These are phyloP conservation scores for Watsonalla cultraria DNA, from an alignment of 2,888 invertebrate genomes.

Conservation along the genomic window DNA sequence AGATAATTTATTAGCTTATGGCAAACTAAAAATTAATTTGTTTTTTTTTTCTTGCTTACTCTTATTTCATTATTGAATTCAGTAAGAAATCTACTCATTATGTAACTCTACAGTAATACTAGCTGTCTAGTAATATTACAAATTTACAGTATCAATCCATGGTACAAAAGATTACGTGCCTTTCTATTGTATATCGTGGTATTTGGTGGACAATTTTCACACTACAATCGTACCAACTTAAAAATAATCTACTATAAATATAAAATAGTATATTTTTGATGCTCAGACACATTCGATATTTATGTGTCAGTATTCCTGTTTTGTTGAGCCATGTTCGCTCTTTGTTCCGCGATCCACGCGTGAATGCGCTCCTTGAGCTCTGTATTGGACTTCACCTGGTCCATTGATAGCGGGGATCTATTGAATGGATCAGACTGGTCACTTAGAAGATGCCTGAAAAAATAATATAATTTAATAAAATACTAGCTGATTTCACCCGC, in stretches of 20 bases:
- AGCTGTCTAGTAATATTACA: conserved; percentile 18
- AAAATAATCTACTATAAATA: conserved; percentile 1
- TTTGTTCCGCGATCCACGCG: conserved; percentile 86
- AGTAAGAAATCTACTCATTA: conserved; percentile 25
- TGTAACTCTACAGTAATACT: conserved; percentile 15
- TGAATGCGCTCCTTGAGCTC: conserved; percentile 88
- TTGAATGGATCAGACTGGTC: conserved; percentile 98
- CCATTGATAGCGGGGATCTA: conserved; percentile 94
- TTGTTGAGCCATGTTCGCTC: conserved; percentile 46
- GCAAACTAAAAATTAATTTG: not conserved
- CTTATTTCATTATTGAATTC: not conserved
- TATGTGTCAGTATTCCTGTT: conserved; percentile 25
- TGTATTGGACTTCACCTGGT: conserved; percentile 89
- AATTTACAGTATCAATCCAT: not conserved
- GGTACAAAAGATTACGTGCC: not conserved
- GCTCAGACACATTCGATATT: conserved; percentile 4
- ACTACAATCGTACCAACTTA: conserved; percentile 4
- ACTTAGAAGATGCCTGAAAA: conserved; percentile 87
- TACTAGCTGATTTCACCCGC: too few species aligned
- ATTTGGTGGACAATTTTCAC: not conserved
- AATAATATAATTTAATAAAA: not conserved
- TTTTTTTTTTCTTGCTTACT: not conserved
- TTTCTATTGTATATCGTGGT: conserved; percentile 3
- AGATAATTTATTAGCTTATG: not conserved
- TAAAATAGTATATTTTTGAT: not conserved